A percentile compares a stretch with the other conserved stretches of the same genome.
phyloP scores from a whole-genome alignment of 2,888 invertebrate genomes.

The Orchesellides sinensis region DNA sequence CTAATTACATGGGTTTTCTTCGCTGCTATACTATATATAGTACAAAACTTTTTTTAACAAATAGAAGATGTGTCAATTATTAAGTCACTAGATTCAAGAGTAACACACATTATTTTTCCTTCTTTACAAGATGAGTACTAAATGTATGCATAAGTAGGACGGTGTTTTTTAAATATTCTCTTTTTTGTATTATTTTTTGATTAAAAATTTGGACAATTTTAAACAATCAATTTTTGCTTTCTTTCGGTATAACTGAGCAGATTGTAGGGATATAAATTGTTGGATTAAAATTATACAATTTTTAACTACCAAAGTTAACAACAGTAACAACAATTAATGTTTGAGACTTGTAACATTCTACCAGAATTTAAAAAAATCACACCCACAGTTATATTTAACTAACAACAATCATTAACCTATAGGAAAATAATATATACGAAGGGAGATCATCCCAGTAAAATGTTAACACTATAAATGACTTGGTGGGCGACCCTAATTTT shows the following conservation, averaged over 20 bases:
- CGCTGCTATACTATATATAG: too few species aligned
- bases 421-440: slow-evolving; percentile 25
- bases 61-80: slow-evolving; percentile 19
- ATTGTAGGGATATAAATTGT: neutral
- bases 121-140: too few species aligned
- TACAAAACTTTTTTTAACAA: too few species aligned
- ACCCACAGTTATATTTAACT: too few species aligned
- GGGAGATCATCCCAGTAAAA: slow-evolving; percentile 52
- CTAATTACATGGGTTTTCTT: too few species aligned
- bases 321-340: neutral
- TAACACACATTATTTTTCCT: slow-evolving; percentile 5
- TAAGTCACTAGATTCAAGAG: slow-evolving; percentile 17
- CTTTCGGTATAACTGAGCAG: slow-evolving; percentile 10
- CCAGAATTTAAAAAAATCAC: too few species aligned
- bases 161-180: slow-evolving; percentile 45
- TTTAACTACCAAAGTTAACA: neutral
- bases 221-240: too few species aligned
- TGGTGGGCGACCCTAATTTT: slow-evolving; percentile 38
- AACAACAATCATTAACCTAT: too few species aligned
- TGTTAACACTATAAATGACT: slow-evolving; percentile 52
- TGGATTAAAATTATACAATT: neutral
- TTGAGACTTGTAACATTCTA: too few species aligned
- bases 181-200: slow-evolving; percentile 22
- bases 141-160: too few species aligned
- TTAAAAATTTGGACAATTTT: neutral